A percentile compares a stretch with the other conserved stretches of the same genome.
Evolutionary conservation across 2,797 vertebrate genomes (phyloP).

Genomic region (Pseudochirops cupreus): DNA sequence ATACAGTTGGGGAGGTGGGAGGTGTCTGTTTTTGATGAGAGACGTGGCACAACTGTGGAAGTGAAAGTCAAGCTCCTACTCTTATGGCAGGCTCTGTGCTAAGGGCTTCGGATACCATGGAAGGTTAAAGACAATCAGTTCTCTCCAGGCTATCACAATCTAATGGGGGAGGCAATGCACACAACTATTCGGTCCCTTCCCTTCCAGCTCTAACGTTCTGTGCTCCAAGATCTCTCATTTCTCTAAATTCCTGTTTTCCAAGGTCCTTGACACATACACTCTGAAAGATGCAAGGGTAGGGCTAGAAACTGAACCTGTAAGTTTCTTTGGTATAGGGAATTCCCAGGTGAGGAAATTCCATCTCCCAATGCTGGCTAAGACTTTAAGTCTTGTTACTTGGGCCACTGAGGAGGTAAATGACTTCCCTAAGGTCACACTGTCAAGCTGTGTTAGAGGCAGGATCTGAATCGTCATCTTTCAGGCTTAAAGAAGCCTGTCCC

Average conservation of each 20-base stretch:
- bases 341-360: neutral
- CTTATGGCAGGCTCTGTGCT: no score
- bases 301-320: neutral
- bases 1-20: neutral
- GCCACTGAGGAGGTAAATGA: neutral
- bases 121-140: neutral
- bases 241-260: neutral
- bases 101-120: neutral
- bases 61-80: neutral
- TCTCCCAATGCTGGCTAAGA: neutral
- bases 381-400: neutral
- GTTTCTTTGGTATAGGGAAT: neutral
- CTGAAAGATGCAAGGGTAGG: neutral
- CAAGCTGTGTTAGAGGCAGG: neutral
- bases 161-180: neutral
- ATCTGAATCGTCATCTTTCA: neutral
- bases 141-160: neutral
- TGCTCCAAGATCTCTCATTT: neutral
- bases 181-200: neutral
- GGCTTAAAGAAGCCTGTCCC: neutral
- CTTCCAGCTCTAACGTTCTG: neutral
- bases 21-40: neutral
- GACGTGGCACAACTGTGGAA: neutral
- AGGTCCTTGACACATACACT: neutral
- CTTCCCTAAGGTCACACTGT: neutral